Percentiles rank a stretch among this genome's conserved stretches.
Evolutionary conservation across 1,140 invertebrate genomes (phyloP).

Genomic region (Aethina tumida): DNA sequence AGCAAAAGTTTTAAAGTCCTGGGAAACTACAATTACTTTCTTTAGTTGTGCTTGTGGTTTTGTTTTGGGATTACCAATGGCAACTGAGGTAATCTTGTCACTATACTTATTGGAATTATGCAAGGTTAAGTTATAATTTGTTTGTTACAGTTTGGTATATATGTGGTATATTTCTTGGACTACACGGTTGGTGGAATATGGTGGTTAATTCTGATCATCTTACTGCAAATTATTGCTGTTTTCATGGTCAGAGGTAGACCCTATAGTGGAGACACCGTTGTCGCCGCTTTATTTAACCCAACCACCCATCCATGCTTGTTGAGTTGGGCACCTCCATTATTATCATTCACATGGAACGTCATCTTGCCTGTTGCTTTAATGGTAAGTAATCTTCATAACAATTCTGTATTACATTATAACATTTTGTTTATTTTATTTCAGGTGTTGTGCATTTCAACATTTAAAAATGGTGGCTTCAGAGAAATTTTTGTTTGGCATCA

Average conservation of each 20-base stretch:
- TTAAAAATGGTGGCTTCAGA: slow-evolving; percentile 62
- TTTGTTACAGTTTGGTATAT: slow-evolving; percentile 62
- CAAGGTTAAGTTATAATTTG: slow-evolving; percentile 9
- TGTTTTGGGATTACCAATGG: slow-evolving; percentile 75
- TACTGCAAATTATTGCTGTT: slow-evolving; percentile 64
- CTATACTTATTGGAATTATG: background rate
- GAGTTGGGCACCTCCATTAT: slow-evolving; percentile 53
- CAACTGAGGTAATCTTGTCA: slow-evolving; percentile 68
- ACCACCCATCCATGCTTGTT: slow-evolving; percentile 43
- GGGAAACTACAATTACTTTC: slow-evolving; percentile 80
- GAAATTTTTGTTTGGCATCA: slow-evolving; percentile 63
- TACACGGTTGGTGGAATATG: slow-evolving; percentile 71
- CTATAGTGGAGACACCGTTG: slow-evolving; percentile 72
- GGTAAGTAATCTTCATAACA: slow-evolving; percentile 38
- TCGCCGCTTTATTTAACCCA: slow-evolving; percentile 52
- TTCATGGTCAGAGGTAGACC: slow-evolving; percentile 75
- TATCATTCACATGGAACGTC: slow-evolving; percentile 85
- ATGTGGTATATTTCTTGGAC: slow-evolving; percentile 75
- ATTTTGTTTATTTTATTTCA: slow-evolving; percentile 33
- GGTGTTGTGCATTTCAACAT: slow-evolving; percentile 66
- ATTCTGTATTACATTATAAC: slow-evolving; percentile 3
- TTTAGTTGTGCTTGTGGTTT: slow-evolving; percentile 75
- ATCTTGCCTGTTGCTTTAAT: slow-evolving; percentile 66
- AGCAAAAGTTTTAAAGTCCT: slow-evolving; percentile 55
- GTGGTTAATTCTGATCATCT: slow-evolving; percentile 75